Conservation (phyloP, 1,140 invertebrate genomes). For the Saccostrea cuccullata region DNA sequence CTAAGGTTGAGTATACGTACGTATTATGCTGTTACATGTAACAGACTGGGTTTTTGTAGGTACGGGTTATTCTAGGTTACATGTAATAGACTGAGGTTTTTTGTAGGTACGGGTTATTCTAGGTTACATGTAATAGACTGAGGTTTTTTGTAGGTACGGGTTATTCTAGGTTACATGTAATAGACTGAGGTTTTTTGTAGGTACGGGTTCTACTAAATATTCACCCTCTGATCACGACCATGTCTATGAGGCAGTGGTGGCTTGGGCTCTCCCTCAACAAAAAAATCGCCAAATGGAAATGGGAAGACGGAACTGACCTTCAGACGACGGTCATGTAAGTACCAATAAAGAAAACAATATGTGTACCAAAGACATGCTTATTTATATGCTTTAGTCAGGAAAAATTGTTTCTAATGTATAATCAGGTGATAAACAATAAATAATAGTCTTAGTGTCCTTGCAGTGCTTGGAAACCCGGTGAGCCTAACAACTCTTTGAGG, state of each 20-base stretch:
- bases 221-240: not conserved
- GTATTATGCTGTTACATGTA: too few relatives aligned
- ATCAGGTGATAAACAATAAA: too few relatives aligned
- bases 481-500: conserved; percentile 54
- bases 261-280: conserved; percentile 50
- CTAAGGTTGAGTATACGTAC: not conserved
- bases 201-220: not conserved
- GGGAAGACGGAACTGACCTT: conserved; percentile 49
- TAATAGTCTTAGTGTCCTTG: not conserved
- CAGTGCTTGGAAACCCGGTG: conserved; percentile 55
- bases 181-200: not conserved
- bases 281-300: conserved; percentile 45
- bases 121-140: not conserved
- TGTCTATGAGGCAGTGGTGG: conserved; percentile 44
- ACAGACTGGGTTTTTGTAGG: too few relatives aligned
- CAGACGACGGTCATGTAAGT: conserved; percentile 54
- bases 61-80: too few relatives aligned
- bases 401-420: too few relatives aligned
- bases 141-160: conserved; percentile 11
- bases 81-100: too few relatives aligned
- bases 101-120: too few relatives aligned
- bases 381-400: too few relatives aligned
- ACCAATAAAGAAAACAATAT: not conserved
- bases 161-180: not conserved
- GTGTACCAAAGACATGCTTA: too few relatives aligned